These are phyloP conservation scores for Bolborhynchus lineola DNA, from an alignment of 2,113 vertebrate genomes.

Conservation along the genomic window DNA sequence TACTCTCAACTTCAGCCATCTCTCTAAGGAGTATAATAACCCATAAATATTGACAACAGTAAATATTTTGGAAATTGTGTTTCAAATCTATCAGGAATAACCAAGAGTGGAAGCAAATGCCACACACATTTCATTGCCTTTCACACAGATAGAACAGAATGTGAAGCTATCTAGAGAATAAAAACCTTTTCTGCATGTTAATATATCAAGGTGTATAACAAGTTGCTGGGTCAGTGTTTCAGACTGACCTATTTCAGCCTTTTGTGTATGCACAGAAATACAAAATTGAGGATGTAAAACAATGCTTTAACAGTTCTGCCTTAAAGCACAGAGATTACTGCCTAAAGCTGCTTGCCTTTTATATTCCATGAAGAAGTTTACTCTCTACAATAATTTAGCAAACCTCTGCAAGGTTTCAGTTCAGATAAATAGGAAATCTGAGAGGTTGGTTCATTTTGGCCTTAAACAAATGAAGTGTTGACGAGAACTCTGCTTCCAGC, in stretches of 20 bases:
- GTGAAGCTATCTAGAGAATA: background rate
- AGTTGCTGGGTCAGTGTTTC: background rate
- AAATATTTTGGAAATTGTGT: background rate
- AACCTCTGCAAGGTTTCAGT: background rate
- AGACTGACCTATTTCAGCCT: background rate
- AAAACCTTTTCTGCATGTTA: background rate
- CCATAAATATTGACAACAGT: background rate
- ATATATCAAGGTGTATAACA: background rate
- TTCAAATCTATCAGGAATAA: background rate
- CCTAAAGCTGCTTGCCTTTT: background rate
- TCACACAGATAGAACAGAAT: rapidly evolving
- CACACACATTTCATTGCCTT: background rate
- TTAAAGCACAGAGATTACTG: background rate
- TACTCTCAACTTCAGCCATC: background rate
- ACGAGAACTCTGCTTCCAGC: background rate
- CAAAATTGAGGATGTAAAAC: background rate
- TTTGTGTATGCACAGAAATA: background rate
- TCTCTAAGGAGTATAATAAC: background rate
- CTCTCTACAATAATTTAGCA: background rate
- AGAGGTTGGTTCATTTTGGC: background rate
- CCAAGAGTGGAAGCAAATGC: background rate
- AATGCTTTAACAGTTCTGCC: background rate
- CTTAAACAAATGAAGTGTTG: background rate
- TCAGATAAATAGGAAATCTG: background rate
- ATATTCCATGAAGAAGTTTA: background rate